Conservation (phyloP, 2,113 vertebrate genomes). For the Channa argus region DNA sequence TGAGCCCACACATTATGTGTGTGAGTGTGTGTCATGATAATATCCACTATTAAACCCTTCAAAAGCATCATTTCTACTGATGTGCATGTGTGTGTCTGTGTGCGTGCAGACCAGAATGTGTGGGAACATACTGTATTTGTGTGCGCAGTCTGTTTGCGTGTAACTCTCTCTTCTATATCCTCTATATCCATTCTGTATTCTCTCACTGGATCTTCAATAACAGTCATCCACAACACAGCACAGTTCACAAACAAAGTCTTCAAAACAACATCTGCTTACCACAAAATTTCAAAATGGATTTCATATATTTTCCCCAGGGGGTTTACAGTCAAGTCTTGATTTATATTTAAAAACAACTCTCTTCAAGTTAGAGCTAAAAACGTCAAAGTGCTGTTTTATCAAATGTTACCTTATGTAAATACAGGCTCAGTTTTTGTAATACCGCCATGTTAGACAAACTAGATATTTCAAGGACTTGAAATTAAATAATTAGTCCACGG, state of each 20-base stretch:
- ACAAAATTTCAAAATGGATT: conserved; percentile 35
- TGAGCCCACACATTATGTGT: conserved; percentile 42
- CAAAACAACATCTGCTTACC: conserved; percentile 55
- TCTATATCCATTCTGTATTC: conserved; percentile 42
- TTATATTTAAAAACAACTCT: conserved; percentile 37
- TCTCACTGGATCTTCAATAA: conserved; percentile 64
- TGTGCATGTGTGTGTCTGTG: conserved; percentile 32
- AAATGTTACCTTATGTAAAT: conserved; percentile 19
- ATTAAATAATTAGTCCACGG: conserved; percentile 40
- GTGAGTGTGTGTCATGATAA: conserved; percentile 31
- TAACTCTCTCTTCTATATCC: conserved; percentile 23
- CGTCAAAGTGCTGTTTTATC: conserved; percentile 20
- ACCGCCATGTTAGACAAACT: not conserved
- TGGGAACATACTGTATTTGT: not conserved
- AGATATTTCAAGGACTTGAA: conserved; percentile 6
- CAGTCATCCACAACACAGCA: conserved; percentile 20
- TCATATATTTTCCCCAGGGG: conserved; percentile 26
- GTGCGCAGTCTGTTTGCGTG: conserved; percentile 15
- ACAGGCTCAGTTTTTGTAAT: conserved; percentile 17
- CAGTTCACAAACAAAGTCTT: conserved; percentile 46
- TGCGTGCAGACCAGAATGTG: conserved; percentile 13
- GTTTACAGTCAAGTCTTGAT: conserved; percentile 41
- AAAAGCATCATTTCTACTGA: conserved; percentile 49
- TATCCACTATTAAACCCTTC: conserved; percentile 59
- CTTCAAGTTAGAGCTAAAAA: conserved; percentile 33